Evolutionary conservation across 2,888 invertebrate species (phyloP), one percentile per base, ranked within the genome.

Genomic region (Matsumyia berberina): DNA sequence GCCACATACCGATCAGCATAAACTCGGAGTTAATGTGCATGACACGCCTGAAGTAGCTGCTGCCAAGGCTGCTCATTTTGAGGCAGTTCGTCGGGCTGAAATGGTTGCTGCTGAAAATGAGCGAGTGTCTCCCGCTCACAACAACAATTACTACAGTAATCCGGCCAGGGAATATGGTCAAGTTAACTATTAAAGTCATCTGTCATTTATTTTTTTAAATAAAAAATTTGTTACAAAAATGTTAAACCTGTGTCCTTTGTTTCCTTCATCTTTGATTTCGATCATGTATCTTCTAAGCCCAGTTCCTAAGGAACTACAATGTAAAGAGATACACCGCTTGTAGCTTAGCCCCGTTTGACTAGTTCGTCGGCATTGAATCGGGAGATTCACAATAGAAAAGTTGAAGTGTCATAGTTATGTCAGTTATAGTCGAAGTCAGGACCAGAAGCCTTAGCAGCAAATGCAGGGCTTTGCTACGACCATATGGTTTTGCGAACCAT

Each of bases 41-140:
- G 92, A 92, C 77, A 92, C 93, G 5, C 91, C 91, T 29, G 93
- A 93, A 88, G 91, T 92, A 42, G 89, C 90, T 42, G 87, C 89
- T 88, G 92, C 92, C 8, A 90, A 90, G 2, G 87, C 88, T 39
- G 90, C 89, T 5, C 92, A 92, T 85, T 88, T 92, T 15, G 89
- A 89, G 17, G 92, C 92, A 0, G 86, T 90, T 35, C 88, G 89
- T 5, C 89, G 89, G 70, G 92, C 91, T 2, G 88, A 89, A 44
- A 35, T 87, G 17, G 87, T 87, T 51, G 88, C 89, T 11, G 88
- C 89, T 9, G 19, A 35, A 8, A 24, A n/a, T 1, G 19, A 79
- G 7, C 15, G 35, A 0, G 19, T 46, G n/a, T 39, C 39, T 4
- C 15, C 60, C 7, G 9, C 39, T 31, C 60, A 33, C 37, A 5